Evolutionary conservation across 2,888 invertebrate species (phyloP), one percentile per base, ranked within the genome.

Genomic region (Epirrhoe alternata): DNA sequence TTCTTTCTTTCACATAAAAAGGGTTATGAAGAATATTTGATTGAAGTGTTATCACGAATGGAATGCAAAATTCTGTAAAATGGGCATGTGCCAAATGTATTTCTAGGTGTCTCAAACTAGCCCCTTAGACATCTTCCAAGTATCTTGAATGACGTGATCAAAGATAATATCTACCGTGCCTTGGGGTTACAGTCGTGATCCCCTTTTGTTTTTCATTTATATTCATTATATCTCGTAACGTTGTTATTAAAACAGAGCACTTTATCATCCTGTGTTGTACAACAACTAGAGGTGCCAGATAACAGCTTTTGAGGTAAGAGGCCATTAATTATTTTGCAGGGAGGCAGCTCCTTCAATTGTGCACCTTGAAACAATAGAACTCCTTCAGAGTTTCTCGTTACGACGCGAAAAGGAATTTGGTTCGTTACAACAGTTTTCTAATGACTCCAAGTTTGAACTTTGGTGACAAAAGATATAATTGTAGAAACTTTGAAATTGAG

Each of bases 341-440:
- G 35, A 61, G 31, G 56, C 49, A 57, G 24, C 52, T 10, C 35
- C 52, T 56, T 38, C 53, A 35, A 55, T 38, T 50, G 47, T 30
- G 35, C 45, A 55, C 50, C 51, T 57, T 42, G 17, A 54, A 54
- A 61, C 56, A 65, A 65, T 56, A 59, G 55, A 54, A 52, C 38
- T 53, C 38, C 47, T 38, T 52, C 16, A 58, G 47, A 66, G 54
- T 61, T 58, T 42, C 51, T 61, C 42, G 42, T 31, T 24, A 57
- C 38, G n/a, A 51, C 24, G 35, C 12, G 50, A 50, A 38, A 35
- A 57, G 30, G 16, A 61, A 14, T 60, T 60, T 33, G 52, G 42
- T 55, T 49, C 51, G 38, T 51, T 42, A 42, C n/a, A 10, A 50
- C 47, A 35, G 38, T 42, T 45, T 45, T 17, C 38, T 6, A 54